Evolutionary conservation across 2,888 invertebrate genomes (phyloP), one percentile per base, ranked within the genome.

Genomic region (Trilocha varians): DNA sequence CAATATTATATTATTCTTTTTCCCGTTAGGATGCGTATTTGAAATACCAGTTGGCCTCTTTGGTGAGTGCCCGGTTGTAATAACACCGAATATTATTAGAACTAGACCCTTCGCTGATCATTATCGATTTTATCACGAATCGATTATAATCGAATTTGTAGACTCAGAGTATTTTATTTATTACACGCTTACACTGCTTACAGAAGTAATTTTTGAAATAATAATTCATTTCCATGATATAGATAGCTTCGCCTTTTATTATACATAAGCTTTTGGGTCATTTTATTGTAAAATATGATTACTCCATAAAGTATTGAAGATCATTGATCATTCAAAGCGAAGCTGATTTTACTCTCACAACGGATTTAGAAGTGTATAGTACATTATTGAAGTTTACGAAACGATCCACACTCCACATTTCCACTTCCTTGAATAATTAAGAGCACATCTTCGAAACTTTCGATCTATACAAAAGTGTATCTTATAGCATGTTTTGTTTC

Each of bases 11-110:
- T 57, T 53, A 62, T 69, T 67, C 79, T 79, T 83, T 69, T 75
- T 79, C 78, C 69, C 57, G 75, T 74, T 78, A 84, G 85, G 85
- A 84, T 73, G 73, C 82, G 55, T 85, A 70, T 80, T 82, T 82
- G 75, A 80, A 82, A 80, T 77, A 77, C 79, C 83, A 83, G 83
- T 70, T 82, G 78, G 79, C 83, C 82, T 78, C 80, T 48, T 69
- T 83, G 84, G 85, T 85, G 84, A 85, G 85, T 84, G 79, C 75
- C 77, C 65, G 67, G 70, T 60, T 59, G 49, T 43, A 45, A 49
- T 49, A n/a, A 25, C 25, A 25, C 6, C 11, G 25, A 25, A 3
- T 25, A 25, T 36, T 15, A 16, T 16, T 36, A 16, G 16, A 15
- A 36, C n/a, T 16, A 36, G 16, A 25, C 16, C 14, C 16, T 36